phyloP scores from a whole-genome alignment of 2,888 invertebrate genomes.

The Tromatobia lineatoria region DNA sequence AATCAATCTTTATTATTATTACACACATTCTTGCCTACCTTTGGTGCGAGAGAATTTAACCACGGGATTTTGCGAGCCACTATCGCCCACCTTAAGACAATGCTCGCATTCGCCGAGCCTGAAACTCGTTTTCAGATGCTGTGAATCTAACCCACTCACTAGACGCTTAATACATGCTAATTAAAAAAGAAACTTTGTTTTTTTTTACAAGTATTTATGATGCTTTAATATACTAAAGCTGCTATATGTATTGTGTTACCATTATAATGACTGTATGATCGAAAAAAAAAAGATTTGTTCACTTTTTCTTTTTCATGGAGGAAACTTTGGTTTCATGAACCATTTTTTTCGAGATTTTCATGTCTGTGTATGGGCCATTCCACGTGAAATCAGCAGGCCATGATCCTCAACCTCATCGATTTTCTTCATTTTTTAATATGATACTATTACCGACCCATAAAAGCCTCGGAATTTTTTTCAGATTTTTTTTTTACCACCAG shows the following conservation, averaged over 20 bases:
- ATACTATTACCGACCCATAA: too few relatives aligned
- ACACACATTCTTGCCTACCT: background rate
- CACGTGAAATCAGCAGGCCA: too few relatives aligned
- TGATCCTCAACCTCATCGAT: too few relatives aligned
- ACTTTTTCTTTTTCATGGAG: background rate
- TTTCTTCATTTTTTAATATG: too few relatives aligned
- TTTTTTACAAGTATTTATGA: background rate
- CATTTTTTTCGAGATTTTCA: too few relatives aligned
- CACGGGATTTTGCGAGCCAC: constrained; percentile 8
- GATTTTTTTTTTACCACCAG: too few relatives aligned
- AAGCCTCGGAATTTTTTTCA: too few relatives aligned
- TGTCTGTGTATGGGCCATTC: too few relatives aligned
- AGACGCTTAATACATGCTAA: background rate
- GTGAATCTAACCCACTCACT: background rate
- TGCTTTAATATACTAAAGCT: background rate
- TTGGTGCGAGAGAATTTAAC: constrained; percentile 20
- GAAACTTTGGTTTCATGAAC: too few relatives aligned
- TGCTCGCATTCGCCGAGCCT: constrained; percentile 1
- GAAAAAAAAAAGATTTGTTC: background rate
- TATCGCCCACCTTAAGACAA: constrained; percentile 5
- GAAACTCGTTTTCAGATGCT: background rate
- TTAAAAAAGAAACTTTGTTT: background rate
- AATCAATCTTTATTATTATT: constrained; percentile 44
- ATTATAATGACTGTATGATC: background rate
- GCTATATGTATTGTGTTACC: background rate